phyloP scores from a whole-genome alignment of 2,888 invertebrate species.

The Lasioglossum oenotherae region DNA sequence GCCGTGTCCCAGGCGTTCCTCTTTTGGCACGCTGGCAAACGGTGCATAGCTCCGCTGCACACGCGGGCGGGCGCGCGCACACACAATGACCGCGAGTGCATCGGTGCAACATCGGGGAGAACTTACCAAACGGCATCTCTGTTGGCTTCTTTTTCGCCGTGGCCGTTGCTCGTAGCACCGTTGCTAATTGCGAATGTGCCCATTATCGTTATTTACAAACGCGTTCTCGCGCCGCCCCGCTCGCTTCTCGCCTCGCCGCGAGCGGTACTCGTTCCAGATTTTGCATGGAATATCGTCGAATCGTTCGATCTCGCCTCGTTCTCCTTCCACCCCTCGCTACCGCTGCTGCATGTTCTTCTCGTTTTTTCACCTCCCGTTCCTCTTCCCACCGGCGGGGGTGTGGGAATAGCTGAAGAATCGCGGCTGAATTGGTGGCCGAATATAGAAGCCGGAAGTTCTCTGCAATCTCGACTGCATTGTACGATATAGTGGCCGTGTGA shows the following conservation, averaged over 20 bases:
- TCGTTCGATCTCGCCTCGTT: slow-evolving; percentile 38
- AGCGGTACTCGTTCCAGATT: slow-evolving; percentile 45
- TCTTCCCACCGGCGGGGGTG: background rate
- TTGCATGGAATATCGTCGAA: slow-evolving; percentile 36
- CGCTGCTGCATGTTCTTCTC: background rate
- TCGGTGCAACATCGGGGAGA: slow-evolving; percentile 5
- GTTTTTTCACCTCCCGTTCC: no score
- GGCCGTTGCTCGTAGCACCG: slow-evolving; percentile 46
- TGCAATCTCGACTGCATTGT: slow-evolving; percentile 72
- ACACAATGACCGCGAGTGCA: background rate
- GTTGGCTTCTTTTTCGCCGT: slow-evolving; percentile 55
- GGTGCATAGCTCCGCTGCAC: slow-evolving; percentile 21
- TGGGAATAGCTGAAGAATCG: slow-evolving; percentile 45
- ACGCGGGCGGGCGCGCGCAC: slow-evolving; percentile 11
- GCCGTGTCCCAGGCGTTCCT: slow-evolving; percentile 38
- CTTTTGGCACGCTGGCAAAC: slow-evolving; percentile 48
- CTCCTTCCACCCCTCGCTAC: background rate
- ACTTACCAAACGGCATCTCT: slow-evolving; percentile 51
- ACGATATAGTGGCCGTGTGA: slow-evolving; percentile 53
- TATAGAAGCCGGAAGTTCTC: slow-evolving; percentile 69
- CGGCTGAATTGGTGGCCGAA: slow-evolving; percentile 62
- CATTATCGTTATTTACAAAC: slow-evolving; percentile 71
- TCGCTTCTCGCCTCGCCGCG: background rate
- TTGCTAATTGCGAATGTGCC: slow-evolving; percentile 70
- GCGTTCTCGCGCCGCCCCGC: background rate